Evolutionary conservation across 2,113 vertebrate species (phyloP), one percentile per base, ranked within the genome.

Genomic region (Callopanchax toddi): DNA sequence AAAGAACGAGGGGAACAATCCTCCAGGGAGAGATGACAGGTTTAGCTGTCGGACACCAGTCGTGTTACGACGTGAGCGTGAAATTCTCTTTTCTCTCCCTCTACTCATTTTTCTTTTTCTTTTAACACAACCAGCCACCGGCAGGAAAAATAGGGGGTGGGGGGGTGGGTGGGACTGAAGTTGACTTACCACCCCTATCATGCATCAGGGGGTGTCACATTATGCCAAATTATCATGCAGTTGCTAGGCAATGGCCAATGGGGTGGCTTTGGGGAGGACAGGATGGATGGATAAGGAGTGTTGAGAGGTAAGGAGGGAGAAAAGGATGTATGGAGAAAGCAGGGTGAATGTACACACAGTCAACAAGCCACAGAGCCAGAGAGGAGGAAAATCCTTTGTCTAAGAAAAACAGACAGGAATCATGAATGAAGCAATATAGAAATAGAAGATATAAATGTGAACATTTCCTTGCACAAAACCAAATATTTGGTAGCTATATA

Each of bases 191-290:
- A 75, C 79, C 82, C 79, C 81, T 84, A 86, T 89, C 84, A 87
- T 91, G 83, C 85, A 91, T 89, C 84, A 77, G 78, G 74, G 86
- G 78, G 87, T 87, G 88, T 87, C 83, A 91, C 86, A 90, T 90
- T 88, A 90, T 88, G 83, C 82, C 90, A 90, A 86, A 89, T 90
- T 82, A 91, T 89, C 81, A 83, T 87, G 80, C 60, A 76, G 89
- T 91, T 90, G 90, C 89, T 90, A 92, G 87, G 90, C 77, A 69
- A 90, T 76, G 65, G 75, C 88, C 86, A 90, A 90, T 91, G 65
- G 69, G 57, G 59, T 36, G 51, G 64, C 78, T 72, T 59, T 51
- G 34, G 76, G 74, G 71, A 76, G 63, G 74, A 76, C 60, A 72
- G 81, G 80, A 81, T 71, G 76, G 81, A 86, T 80, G 82, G 83